Conservation (phyloP, 2,113 vertebrate genomes). For the Marcusenius ussheri region DNA sequence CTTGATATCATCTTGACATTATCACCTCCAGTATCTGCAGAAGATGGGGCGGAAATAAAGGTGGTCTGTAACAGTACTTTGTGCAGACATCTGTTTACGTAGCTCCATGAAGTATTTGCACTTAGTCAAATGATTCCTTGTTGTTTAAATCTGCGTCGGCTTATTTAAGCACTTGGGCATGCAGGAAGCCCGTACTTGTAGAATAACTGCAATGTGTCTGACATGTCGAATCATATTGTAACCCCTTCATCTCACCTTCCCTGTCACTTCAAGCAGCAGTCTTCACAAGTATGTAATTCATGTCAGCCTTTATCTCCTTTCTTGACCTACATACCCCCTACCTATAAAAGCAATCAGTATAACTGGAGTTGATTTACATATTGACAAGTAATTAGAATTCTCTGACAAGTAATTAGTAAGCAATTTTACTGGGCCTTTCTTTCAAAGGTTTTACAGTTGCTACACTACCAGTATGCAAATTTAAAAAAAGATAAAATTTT, state of each 20-base stretch:
- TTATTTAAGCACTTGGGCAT: conserved; percentile 29
- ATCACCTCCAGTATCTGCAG: conserved; percentile 10
- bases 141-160: conserved; percentile 13
- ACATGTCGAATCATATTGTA: neutral
- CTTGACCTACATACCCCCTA: neutral
- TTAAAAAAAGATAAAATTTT: neutral
- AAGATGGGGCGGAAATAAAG: conserved; percentile 23
- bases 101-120: conserved; percentile 27
- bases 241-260: neutral
- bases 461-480: neutral
- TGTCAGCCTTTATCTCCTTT: neutral
- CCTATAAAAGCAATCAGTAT: neutral
- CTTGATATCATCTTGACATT: conserved; percentile 30
- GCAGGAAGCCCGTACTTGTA: conserved; percentile 26
- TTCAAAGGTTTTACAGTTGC: neutral
- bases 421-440: neutral
- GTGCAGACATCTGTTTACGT: conserved; percentile 24
- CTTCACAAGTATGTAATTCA: neutral
- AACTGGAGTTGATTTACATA: neutral
- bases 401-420: neutral
- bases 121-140: conserved; percentile 18
- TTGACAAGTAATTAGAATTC: neutral
- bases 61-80: neutral
- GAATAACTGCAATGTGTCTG: neutral
- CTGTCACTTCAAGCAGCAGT: neutral